These are phyloP conservation scores for Pogonocichla stellata DNA, from an alignment of 2,113 vertebrate species.

Conservation along the genomic window DNA sequence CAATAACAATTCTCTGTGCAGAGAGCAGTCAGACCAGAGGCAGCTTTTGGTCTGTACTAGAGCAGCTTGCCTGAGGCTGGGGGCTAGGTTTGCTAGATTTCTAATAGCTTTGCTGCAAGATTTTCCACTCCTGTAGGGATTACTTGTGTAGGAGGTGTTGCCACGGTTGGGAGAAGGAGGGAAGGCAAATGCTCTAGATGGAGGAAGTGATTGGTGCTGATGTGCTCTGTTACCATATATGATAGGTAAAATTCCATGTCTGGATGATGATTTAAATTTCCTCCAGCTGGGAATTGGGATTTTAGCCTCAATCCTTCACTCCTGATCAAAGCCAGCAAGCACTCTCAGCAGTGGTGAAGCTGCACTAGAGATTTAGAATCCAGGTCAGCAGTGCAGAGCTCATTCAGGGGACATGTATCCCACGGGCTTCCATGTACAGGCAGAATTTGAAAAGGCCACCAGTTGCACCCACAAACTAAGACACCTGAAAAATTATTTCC, in stretches of 20 bases:
- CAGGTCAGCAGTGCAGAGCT: conserved; percentile 28
- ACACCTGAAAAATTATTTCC: background rate
- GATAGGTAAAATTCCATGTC: background rate
- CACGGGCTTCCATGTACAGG: background rate
- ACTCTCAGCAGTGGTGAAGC: background rate
- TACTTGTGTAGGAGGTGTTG: background rate
- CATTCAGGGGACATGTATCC: background rate
- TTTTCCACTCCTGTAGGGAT: background rate
- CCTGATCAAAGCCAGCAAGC: background rate
- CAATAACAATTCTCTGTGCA: background rate
- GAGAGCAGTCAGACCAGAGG: background rate
- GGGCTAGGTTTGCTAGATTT: background rate
- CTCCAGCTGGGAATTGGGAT: background rate
- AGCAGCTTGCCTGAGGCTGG: background rate
- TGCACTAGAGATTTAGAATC: background rate
- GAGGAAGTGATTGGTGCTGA: background rate
- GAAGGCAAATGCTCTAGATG: background rate
- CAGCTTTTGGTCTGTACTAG: background rate
- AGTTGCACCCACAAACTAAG: background rate
- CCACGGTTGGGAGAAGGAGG: background rate
- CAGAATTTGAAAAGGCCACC: background rate
- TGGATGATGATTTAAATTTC: background rate
- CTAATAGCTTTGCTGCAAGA: background rate
- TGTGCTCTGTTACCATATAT: background rate
- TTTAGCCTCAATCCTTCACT: background rate